Evolutionary conservation across 2,797 vertebrate genomes (phyloP).

Genomic region (Protosalanx chinensis): DNA sequence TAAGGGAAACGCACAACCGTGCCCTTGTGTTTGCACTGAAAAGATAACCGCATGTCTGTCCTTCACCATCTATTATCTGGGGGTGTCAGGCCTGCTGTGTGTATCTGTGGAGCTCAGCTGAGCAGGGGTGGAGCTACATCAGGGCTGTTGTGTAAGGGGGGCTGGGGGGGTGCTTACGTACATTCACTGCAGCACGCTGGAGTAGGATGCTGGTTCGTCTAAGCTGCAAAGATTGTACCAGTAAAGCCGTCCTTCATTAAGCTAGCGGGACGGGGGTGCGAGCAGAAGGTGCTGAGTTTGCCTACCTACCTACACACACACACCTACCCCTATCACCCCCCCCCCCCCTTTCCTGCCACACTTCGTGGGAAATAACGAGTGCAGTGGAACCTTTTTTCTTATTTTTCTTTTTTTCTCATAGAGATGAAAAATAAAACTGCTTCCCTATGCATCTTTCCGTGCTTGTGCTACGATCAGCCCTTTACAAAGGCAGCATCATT

Average conservation of each 20-base stretch:
- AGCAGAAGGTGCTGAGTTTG: constrained; percentile 72
- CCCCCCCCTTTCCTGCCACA: constrained; percentile 25
- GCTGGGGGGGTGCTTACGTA: constrained; percentile 31
- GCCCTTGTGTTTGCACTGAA: constrained; percentile 24
- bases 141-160: constrained; percentile 22
- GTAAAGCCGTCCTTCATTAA: constrained; percentile 76
- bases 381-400: constrained; percentile 28
- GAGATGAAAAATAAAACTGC: constrained; percentile 31
- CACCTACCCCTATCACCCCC: neutral
- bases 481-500: constrained; percentile 55
- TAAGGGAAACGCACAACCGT: constrained; percentile 34
- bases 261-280: constrained; percentile 58
- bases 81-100: constrained; percentile 46
- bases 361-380: constrained; percentile 60
- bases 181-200: constrained; percentile 45
- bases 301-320: constrained; percentile 25
- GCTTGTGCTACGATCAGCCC: constrained; percentile 46
- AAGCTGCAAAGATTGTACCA: constrained; percentile 69
- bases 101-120: constrained; percentile 46
- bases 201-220: constrained; percentile 56
- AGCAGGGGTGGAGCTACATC: constrained; percentile 33
- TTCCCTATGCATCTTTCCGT: constrained; percentile 53
- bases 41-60: constrained; percentile 35
- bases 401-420: neutral
- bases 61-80: constrained; percentile 50